A percentile compares a stretch with the other conserved stretches of the same genome.
Conservation (phyloP, 2,888 invertebrate species). For the Elegia similella region DNA sequence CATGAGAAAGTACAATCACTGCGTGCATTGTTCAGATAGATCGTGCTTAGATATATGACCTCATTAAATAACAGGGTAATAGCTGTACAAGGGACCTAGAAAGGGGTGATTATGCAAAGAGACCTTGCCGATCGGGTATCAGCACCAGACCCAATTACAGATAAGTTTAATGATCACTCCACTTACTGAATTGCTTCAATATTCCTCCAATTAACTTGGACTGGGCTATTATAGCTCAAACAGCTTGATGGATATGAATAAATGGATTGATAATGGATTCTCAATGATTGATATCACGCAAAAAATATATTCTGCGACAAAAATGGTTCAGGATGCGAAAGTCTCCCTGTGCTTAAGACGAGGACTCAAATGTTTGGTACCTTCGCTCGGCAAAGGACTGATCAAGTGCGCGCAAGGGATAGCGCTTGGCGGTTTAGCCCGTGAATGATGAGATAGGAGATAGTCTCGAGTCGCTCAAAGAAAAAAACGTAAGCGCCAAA, state of each 20-base stretch:
- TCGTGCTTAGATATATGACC: conserved; percentile 4
- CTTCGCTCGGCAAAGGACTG: no score
- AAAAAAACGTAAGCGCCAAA: no score
- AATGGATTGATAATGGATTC: conserved; percentile 26
- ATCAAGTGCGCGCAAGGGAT: no score
- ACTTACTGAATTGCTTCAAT: conserved; percentile 19
- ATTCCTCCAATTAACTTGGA: conserved; percentile 29
- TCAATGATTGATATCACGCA: conserved; percentile 20
- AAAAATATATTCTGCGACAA: not conserved
- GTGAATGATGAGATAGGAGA: no score
- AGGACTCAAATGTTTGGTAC: no score
- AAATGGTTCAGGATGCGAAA: not conserved
- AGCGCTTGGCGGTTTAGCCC: no score
- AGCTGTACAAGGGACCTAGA: not conserved
- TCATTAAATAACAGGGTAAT: not conserved
- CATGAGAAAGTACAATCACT: conserved; percentile 23
- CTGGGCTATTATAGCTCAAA: conserved; percentile 20
- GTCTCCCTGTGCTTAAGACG: not conserved
- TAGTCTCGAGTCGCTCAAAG: no score
- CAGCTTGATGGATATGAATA: no score
- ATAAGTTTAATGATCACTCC: conserved; percentile 33
- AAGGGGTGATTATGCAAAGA: conserved; percentile 28
- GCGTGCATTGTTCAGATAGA: not conserved
- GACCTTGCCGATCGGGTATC: conserved; percentile 30
- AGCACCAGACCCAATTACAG: conserved; percentile 34